Conservation (phyloP, 2,888 invertebrate species). For the Hyalella azteca region DNA sequence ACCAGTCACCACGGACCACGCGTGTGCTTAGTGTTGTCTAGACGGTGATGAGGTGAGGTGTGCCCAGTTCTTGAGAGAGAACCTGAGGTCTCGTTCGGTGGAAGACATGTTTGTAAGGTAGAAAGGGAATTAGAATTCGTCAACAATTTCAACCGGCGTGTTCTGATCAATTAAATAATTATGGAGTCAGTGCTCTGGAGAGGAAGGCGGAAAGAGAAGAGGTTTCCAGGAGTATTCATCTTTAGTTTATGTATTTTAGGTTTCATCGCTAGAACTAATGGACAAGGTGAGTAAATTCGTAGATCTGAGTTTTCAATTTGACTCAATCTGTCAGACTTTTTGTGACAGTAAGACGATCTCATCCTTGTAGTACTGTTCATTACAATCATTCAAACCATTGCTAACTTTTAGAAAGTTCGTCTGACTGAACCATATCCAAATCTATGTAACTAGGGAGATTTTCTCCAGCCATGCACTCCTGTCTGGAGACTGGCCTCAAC, state of each 20-base stretch:
- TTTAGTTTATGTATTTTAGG: conserved; percentile 22
- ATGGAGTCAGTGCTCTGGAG: conserved; percentile 23
- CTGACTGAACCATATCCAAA: no score
- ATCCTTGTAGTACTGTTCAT: no score
- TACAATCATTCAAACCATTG: no score
- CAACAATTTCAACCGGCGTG: not conserved
- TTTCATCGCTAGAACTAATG: not conserved
- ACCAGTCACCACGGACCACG: not conserved
- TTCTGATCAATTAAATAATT: not conserved
- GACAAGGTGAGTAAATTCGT: conserved; percentile 10
- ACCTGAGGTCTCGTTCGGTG: not conserved
- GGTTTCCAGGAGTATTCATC: not conserved
- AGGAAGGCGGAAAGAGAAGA: conserved; percentile 17
- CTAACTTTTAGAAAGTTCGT: no score
- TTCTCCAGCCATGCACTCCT: not conserved
- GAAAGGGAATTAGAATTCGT: no score
- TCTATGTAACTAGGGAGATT: no score
- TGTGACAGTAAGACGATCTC: no score
- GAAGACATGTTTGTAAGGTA: conserved; percentile 28
- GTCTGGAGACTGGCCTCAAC: not conserved
- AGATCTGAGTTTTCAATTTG: no score
- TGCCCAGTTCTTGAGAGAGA: not conserved
- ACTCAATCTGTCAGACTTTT: no score
- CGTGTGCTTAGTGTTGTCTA: conserved; percentile 11
- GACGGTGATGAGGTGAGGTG: not conserved